Base-by-base conservation (phyloP, 2,888 invertebrate species). In the Andrena trimmerana region DNA sequence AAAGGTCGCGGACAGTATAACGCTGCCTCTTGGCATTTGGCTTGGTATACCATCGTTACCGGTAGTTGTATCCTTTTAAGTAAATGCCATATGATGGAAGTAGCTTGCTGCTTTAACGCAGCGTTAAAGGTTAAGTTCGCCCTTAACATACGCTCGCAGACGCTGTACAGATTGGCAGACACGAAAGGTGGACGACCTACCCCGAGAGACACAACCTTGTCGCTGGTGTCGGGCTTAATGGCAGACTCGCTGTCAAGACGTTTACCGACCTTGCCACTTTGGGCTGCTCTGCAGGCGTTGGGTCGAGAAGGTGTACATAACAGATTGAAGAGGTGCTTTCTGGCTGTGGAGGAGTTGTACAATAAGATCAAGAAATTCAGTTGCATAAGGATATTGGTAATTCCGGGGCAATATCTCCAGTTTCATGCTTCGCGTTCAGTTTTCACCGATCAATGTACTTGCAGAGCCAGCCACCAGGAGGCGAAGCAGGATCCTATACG, bases 41-140 rank as follows among this genome's bases (percentile, higher is more conserved):
- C 95, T 99, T 71, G 99, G 98, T 8, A 96, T 99, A 72, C 98
- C 98, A 1, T 97, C 98, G 27, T 94, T 99, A 79, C 98, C 99
- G 1, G 97, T 97, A 94, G 97, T 98, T 92, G 98, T 98, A 97
- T 97, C 97, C 97, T 96, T 96, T 95, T 83, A 24, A 60, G 10
- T 8, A 24, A 13, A 50, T 50, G 48, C 16, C 20, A 10, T 3
- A 16, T 3, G 4, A 5, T 0, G 24, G 8, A 20, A 33, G 7
- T 16, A 24, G 57, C 29, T 29, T 65, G 7, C 5, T 36, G 13
- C 48, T 60, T 36, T 31, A 27, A 27, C 2, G 4, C 13, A 42
- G 42, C 4, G 42, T 16, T 42, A 74, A 7, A 42, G 50, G 2
- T 2, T 59, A 16, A 4, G 29, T 57, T 67, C 52, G 8, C 86